Base-by-base conservation (phyloP, 2,888 invertebrate species). In the Cancer borealis region DNA sequence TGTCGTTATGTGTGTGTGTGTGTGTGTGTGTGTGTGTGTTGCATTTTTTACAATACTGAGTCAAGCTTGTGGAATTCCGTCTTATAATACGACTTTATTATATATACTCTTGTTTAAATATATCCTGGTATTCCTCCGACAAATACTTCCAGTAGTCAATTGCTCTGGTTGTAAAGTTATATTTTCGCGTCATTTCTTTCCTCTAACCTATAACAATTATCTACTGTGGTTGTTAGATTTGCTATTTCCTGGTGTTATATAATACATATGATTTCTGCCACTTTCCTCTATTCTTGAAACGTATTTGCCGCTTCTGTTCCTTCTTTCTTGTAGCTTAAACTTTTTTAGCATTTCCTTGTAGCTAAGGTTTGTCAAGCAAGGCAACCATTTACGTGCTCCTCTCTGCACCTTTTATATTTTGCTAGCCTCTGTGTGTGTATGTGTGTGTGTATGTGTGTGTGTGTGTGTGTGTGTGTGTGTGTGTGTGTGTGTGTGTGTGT, bases 1-100 rank as follows among this genome's bases (percentile, higher is more conserved):
- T 66, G 21, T 3, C n/a, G n/a, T 4, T 21, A 66, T 39, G 60
- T 66, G 12, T 66, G 21, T 66, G 60, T 66, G 17, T 14, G 14
- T n/a, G n/a, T 66, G 66, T 66, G 66, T 66, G 66, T 66, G 66
- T 66, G 66, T 66, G 66, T 66, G 66, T 66, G 21, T 66, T 39
- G 66, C 17, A 0, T 66, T 12, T 66, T 12, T 66, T 49, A 49
- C 49, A 12, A 49, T 12, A 49, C 17, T 66, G 21, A 54, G 12
- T 54, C 54, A 54, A 54, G 54, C 54, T 12, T 14, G 14, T 2
- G 54, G 54, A 8, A 3, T 54, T 3, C 54, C 39, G 8, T 14
- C 14, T 54, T 54, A 14, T 12, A 8, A 3, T 54, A 54, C 54
- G 54, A 54, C 14, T 39, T 54, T 14, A 54, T 14, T 54, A 54